phyloP scores from a whole-genome alignment of 2,797 vertebrate genomes.

The Anableps anableps region DNA sequence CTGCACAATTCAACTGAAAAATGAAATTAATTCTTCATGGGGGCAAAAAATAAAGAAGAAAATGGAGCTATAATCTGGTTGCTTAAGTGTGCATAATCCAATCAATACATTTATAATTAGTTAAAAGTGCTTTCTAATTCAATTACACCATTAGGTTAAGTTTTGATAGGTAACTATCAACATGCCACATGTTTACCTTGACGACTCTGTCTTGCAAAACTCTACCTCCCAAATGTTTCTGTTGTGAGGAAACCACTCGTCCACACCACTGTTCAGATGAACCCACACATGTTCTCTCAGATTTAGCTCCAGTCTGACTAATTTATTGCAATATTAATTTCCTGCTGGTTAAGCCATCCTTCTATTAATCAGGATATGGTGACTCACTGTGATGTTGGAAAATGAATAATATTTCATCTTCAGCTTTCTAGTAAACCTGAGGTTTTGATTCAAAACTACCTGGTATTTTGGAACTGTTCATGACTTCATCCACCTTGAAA shows the following conservation, averaged over 20 bases:
- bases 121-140: no score
- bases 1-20: not conserved
- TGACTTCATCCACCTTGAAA: not conserved
- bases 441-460: not conserved
- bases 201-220: not conserved
- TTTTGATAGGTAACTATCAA: not conserved
- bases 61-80: no score
- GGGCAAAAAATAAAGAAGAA: not conserved
- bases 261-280: no score
- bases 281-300: not conserved
- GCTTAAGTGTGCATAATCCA: no score
- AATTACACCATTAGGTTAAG: no score
- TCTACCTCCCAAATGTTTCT: not conserved
- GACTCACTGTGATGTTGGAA: not conserved
- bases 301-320: not conserved
- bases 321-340: not conserved
- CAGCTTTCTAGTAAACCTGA: not conserved
- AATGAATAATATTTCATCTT: not conserved
- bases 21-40: not conserved
- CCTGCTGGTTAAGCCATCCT: not conserved
- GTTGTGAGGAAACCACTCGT: not conserved
- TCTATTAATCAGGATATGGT: not conserved
- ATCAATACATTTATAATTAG: no score
- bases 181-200: not conserved
- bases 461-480: not conserved